Conservation (phyloP, 2,888 invertebrate species). For the Limnephilus lunatus region DNA sequence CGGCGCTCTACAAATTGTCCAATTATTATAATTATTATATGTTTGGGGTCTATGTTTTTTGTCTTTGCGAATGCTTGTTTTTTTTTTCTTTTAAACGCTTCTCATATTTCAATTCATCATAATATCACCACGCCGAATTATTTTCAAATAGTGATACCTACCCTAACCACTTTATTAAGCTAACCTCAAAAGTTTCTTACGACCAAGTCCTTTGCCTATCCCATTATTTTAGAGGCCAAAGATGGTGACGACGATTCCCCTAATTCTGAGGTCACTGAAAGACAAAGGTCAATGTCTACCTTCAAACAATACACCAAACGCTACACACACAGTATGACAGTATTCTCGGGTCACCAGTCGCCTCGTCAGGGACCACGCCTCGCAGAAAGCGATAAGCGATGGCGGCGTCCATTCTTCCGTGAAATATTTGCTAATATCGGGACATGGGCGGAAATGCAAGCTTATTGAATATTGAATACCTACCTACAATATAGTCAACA, state of each 20-base stretch:
- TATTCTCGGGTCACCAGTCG: background rate
- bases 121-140: no score
- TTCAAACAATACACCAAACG: background rate
- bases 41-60: no score
- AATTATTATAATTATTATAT: no score
- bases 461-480: background rate
- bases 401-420: background rate
- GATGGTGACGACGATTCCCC: background rate
- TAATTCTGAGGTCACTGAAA: background rate
- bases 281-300: background rate
- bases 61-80: no score
- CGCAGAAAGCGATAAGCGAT: background rate
- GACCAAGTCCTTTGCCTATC: background rate
- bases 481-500: background rate
- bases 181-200: background rate
- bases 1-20: no score
- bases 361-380: constrained; percentile 36
- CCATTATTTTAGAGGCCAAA: background rate
- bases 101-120: no score
- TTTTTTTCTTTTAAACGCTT: no score
- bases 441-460: background rate
- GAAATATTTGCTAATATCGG: constrained; percentile 37
- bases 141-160: no score
- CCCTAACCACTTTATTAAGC: background rate
- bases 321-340: background rate